Base-by-base conservation (phyloP, 2,888 invertebrate genomes). In the Drosophila nr. medialis region DNA sequence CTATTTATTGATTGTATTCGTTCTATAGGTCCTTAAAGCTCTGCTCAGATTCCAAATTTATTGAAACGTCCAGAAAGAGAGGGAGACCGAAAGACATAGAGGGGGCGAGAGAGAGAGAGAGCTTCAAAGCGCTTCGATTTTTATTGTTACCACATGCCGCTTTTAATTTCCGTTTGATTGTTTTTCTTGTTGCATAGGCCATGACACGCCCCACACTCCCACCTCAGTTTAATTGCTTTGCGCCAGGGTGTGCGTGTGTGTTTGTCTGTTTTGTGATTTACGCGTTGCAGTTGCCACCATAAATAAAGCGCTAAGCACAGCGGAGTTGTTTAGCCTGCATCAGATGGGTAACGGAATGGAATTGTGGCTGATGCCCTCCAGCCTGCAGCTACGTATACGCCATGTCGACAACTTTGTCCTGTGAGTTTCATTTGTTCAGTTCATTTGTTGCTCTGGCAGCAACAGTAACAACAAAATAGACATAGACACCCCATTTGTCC, bases 141-240 rank as follows among this genome's bases (percentile, higher is more conserved):
- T 84, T 77, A 80, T 85, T 88, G 87, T 88, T 80, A 80, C 71
- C 83, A 85, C 85, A 77, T 71, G 27, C 69, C 64, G 78, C 81
- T 77, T 86, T 88, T 84, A 84, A 84, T 84, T 88, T 84, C 86
- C 89, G 83, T 75, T 83, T 86, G 84, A 83, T 86, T 87, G 88
- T 87, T 72, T 85, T 72, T 64, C 76, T 83, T 74, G 66, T 36
- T 70, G 75, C 75, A 74, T 58, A 61, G 38, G 67, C 42, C 30
- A 53, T 24, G 50, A 54, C 50, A 42, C 60, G 29, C 50, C 45
- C 11, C 29, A 18, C 50, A 4, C 13, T 10, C 30, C 15, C 48
- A 24, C 27, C 18, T 38, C 68, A 73, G 72, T 68, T 88, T 88
- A 84, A 84, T 84, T 88, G 89, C 89, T 72, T 76, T 86, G 72